Percentiles rank a stretch among this genome's conserved stretches.
Conservation (phyloP, 2,888 invertebrate genomes). For the Calephelis perditalis region DNA sequence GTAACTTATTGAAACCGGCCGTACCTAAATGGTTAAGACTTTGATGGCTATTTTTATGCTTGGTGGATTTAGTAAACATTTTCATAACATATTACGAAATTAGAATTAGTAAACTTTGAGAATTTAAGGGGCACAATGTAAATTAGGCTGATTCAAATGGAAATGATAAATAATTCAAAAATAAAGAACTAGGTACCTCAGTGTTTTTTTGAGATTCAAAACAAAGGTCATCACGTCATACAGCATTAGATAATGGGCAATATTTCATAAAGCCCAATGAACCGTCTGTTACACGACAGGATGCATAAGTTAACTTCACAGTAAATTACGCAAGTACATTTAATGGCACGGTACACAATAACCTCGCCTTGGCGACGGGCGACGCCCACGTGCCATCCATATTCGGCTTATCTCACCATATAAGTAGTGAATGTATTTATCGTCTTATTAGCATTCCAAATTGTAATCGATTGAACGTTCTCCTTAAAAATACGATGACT, state of each 20-base stretch:
- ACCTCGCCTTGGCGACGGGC: conserved; percentile 48
- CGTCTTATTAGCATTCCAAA: conserved; percentile 47
- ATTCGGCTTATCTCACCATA: conserved; percentile 62
- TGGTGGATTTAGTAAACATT: too few species aligned
- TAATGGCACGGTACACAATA: conserved; percentile 50
- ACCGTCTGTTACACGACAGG: conserved; percentile 55
- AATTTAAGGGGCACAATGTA: too few species aligned
- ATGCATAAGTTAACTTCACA: conserved; percentile 47
- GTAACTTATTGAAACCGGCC: too few species aligned
- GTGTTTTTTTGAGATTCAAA: not conserved
- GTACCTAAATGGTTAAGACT: too few species aligned
- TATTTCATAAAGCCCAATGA: conserved; percentile 52
- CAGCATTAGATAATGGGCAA: conserved; percentile 8
- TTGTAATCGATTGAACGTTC: conserved; percentile 40
- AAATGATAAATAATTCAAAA: not conserved
- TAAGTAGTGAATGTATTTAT: conserved; percentile 60
- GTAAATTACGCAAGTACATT: conserved; percentile 59
- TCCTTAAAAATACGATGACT: conserved; percentile 44
- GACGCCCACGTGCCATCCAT: conserved; percentile 57
- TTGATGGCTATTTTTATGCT: too few species aligned
- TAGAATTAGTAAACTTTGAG: too few species aligned
- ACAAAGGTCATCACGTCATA: conserved; percentile 4
- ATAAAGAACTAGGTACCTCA: not conserved
- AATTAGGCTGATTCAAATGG: not conserved
- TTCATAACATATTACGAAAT: too few species aligned